phyloP scores from a whole-genome alignment of 2,888 invertebrate genomes.

The Heteropelma amictum region DNA sequence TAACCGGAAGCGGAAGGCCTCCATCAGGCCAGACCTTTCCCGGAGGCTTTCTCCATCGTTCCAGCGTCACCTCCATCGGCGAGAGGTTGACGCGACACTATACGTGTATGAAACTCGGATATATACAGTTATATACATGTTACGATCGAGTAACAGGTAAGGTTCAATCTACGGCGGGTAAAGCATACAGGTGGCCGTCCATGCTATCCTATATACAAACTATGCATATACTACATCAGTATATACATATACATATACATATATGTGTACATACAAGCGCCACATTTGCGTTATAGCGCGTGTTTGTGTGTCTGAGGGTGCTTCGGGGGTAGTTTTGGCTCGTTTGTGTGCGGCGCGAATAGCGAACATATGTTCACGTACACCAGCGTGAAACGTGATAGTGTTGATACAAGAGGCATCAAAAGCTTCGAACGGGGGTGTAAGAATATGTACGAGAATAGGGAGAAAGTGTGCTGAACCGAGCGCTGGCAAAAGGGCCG shows the following conservation, averaged over 20 bases:
- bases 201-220: slow-evolving; percentile 60
- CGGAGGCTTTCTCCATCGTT: slow-evolving; percentile 46
- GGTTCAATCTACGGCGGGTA: slow-evolving; percentile 74
- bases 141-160: slow-evolving; percentile 76
- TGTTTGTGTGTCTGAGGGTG: slow-evolving; percentile 35
- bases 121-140: slow-evolving; percentile 32
- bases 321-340: slow-evolving; percentile 36
- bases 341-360: slow-evolving; percentile 48
- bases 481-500: slow-evolving; percentile 10
- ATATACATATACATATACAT: slow-evolving; percentile 35
- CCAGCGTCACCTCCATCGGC: slow-evolving; percentile 51
- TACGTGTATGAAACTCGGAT: slow-evolving; percentile 17
- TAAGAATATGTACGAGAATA: slow-evolving; percentile 24
- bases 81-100: slow-evolving; percentile 48
- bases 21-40: slow-evolving; percentile 57
- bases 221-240: slow-evolving; percentile 47
- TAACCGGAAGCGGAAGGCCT: slow-evolving; percentile 69
- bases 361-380: slow-evolving; percentile 67
- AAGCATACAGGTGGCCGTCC: slow-evolving; percentile 78
- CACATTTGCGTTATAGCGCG: not conserved
- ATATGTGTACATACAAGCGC: slow-evolving; percentile 5
- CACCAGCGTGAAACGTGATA: slow-evolving; percentile 56
- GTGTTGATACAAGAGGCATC: not conserved
- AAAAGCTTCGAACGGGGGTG: not conserved
- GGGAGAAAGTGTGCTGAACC: not conserved